Evolutionary conservation across 2,797 vertebrate genomes (phyloP), one percentile per base, ranked within the genome.

Genomic region (Trachurus trachurus): DNA sequence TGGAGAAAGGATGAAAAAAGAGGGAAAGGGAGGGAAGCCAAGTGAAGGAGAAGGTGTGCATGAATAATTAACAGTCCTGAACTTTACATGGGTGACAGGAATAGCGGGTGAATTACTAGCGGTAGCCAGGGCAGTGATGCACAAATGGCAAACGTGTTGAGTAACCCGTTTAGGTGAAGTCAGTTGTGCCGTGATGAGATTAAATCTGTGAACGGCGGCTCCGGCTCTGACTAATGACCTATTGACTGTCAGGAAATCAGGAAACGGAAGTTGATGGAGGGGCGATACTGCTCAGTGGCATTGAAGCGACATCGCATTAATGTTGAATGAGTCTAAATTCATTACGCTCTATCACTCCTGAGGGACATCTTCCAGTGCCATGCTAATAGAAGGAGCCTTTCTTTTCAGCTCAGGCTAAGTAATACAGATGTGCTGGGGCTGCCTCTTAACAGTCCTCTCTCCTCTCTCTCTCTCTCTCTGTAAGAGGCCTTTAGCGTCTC

Each of bases 261-360:
- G 77, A 64, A 74, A 67, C 17, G 59, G 70, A 85, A 71, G 80
- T 74, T 87, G 84, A 87, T 84, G 77, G 60, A 57, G 76, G 76
- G 50, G 79, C 84, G 88, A 87, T 78, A 67, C 78, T 61, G 77
- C 85, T 85, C 50, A 13, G 84, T 87, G 87, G 81, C 85, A 80
- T 68, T 3, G 42, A 69, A 77, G 79, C 47, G 57, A 86, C 86
- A 74, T 85, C 21, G 26, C 87, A 88, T 93, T 88, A 89, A 89
- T 88, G 88, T 80, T 83, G 86, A 89, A 90, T 82, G 89, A 84
- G 79, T 77, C 80, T 87, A 91, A 92, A 90, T 92, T 93, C 90
- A 93, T 92, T 91, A 89, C 58, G 74, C 80, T 84, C 68, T 12
- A 87, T 74, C 88, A 74, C 89, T 93, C 92, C 87, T 77, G 50